Conservation (phyloP, 2,888 invertebrate genomes). For the Platycheirus albimanus region DNA sequence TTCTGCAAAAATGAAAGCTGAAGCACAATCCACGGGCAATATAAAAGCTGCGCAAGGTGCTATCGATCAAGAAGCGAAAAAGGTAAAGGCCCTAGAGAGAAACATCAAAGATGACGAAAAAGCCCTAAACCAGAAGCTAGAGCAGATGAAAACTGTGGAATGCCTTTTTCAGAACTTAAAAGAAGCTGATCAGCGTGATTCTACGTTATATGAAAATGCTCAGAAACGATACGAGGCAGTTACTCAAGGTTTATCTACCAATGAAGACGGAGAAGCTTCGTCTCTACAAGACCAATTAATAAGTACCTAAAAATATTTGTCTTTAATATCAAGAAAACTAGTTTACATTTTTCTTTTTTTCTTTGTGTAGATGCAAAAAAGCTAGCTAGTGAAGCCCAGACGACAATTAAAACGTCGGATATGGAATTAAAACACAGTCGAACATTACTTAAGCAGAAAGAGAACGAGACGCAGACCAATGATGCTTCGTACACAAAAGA, state of each 20-base stretch:
- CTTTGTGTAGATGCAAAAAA: slow-evolving; percentile 88
- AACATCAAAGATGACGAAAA: slow-evolving; percentile 88
- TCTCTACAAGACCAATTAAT: slow-evolving; percentile 95
- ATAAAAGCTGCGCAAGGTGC: slow-evolving; percentile 87
- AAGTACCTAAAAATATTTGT: slow-evolving; percentile 83
- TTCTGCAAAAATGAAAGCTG: slow-evolving; percentile 86
- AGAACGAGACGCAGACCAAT: slow-evolving; percentile 87
- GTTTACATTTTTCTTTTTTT: neutral
- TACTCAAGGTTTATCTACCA: slow-evolving; percentile 91
- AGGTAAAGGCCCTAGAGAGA: slow-evolving; percentile 86
- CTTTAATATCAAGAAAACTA: neutral
- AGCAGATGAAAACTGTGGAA: slow-evolving; percentile 85
- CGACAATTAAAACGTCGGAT: slow-evolving; percentile 89
- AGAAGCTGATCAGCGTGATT: slow-evolving; percentile 86
- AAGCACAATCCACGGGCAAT: slow-evolving; percentile 87
- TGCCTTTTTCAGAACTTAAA: slow-evolving; percentile 88
- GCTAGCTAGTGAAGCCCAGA: slow-evolving; percentile 89
- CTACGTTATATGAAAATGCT: slow-evolving; percentile 87
- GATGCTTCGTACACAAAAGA: slow-evolving; percentile 88
- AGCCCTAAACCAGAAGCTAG: slow-evolving; percentile 85
- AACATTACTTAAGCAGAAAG: slow-evolving; percentile 86
- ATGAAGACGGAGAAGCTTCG: slow-evolving; percentile 90
- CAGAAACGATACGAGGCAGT: slow-evolving; percentile 93
- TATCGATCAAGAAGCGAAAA: slow-evolving; percentile 87
- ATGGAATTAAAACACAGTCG: slow-evolving; percentile 89